Conservation (phyloP, 1,140 invertebrate genomes). For the Helicorthomorpha holstii region DNA sequence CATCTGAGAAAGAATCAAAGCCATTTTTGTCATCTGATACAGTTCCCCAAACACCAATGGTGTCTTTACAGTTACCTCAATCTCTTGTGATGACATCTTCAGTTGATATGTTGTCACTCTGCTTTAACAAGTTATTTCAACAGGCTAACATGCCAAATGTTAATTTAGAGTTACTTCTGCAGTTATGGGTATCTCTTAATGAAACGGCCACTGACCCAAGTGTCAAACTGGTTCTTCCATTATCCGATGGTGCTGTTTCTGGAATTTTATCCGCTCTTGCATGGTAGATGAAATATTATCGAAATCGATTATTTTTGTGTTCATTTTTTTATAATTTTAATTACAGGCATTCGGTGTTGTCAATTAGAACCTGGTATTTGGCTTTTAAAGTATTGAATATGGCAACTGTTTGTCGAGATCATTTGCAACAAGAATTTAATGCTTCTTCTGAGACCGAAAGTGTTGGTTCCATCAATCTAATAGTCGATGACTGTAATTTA, state of each 20-base stretch:
- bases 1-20: background rate
- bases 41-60: too few species aligned
- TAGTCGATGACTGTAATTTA: slow-evolving; percentile 48
- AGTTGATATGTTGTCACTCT: slow-evolving; percentile 43
- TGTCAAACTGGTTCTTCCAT: slow-evolving; percentile 40
- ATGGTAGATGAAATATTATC: slow-evolving; percentile 22
- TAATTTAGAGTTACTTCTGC: slow-evolving; percentile 58
- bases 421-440: too few species aligned
- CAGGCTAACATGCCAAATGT: slow-evolving; percentile 34
- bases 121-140: slow-evolving; percentile 49
- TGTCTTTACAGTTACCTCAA: background rate
- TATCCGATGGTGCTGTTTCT: slow-evolving; percentile 48
- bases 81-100: slow-evolving; percentile 14
- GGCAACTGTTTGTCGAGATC: too few species aligned
- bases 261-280: slow-evolving; percentile 47
- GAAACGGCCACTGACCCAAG: slow-evolving; percentile 11
- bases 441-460: background rate
- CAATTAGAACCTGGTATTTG: slow-evolving; percentile 52
- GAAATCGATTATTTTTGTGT: background rate
- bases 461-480: slow-evolving; percentile 28
- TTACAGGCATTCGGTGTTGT: slow-evolving; percentile 41
- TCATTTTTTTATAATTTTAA: slow-evolving; percentile 9
- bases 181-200: slow-evolving; percentile 68
- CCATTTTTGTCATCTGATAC: too few species aligned
- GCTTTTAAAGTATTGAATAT: slow-evolving; percentile 42